phyloP scores from a whole-genome alignment of 2,113 vertebrate species.

The Chloropsis hardwickii region DNA sequence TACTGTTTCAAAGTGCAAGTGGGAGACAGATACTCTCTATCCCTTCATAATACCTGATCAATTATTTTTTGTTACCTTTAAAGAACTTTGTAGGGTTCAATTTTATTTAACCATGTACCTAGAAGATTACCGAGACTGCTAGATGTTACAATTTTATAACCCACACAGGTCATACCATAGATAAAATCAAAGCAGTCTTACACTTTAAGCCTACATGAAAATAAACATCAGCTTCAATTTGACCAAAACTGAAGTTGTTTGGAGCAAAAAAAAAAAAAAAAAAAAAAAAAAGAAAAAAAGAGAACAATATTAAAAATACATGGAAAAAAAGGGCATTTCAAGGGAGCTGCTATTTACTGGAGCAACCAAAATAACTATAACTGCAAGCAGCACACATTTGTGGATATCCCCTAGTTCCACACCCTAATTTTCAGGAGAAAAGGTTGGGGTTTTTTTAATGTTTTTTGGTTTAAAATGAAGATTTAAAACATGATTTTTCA shows the following conservation, averaged over 20 bases:
- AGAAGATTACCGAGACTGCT: not conserved
- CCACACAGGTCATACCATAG: not conserved
- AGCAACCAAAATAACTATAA: not conserved
- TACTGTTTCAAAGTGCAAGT: not conserved
- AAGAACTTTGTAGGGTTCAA: not conserved
- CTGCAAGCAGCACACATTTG: not conserved
- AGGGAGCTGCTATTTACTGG: not conserved
- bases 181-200: not conserved
- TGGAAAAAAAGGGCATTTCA: not conserved
- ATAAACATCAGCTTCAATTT: not conserved
- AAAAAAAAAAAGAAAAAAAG: too few species aligned
- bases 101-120: not conserved
- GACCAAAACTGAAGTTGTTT: not conserved
- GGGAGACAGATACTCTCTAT: not conserved
- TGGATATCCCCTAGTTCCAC: not conserved
- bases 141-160: not conserved
- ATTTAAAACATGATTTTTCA: not conserved
- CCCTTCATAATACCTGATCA: not conserved
- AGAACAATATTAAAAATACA: not conserved
- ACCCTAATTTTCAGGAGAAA: not conserved
- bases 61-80: not conserved
- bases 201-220: not conserved
- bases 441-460: rapidly evolving
- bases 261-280: rapidly evolving
- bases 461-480: not conserved